phyloP scores from a whole-genome alignment of 2,797 vertebrate species.

The Schizothorax lantsangensis region DNA sequence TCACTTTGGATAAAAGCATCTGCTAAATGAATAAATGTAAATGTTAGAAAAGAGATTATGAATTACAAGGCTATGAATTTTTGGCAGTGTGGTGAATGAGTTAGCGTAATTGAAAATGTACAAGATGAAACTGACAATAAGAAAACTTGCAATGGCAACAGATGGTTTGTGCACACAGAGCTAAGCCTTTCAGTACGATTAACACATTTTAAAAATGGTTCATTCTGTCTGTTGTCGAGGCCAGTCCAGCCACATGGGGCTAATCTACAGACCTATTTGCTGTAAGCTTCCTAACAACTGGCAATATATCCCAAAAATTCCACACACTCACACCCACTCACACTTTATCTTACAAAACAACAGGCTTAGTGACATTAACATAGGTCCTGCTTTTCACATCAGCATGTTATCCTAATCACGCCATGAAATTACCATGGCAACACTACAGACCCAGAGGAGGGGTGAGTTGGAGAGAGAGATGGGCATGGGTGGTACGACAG shows the following conservation, averaged over 20 bases:
- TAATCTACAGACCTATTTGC: constrained; percentile 52
- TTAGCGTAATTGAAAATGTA: constrained; percentile 6
- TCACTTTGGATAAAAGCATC: constrained; percentile 8
- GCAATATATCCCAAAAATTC: constrained; percentile 46
- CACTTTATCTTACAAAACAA: constrained; percentile 56
- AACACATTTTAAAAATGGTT: background rate
- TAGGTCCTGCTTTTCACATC: constrained; percentile 55
- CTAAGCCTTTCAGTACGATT: constrained; percentile 10
- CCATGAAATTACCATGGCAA: constrained; percentile 59
- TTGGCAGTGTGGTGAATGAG: background rate
- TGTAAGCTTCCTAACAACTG: constrained; percentile 45
- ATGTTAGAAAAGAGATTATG: constrained; percentile 12
- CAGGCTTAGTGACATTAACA: constrained; percentile 53
- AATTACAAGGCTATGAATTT: background rate
- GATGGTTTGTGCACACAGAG: constrained; percentile 33
- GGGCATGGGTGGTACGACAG: constrained; percentile 41
- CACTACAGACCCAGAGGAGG: constrained; percentile 42
- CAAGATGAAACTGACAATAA: background rate
- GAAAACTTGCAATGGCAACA: constrained; percentile 21
- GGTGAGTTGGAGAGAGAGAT: constrained; percentile 43
- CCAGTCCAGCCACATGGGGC: constrained; percentile 29
- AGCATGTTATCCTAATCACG: constrained; percentile 54
- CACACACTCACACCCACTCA: constrained; percentile 33
- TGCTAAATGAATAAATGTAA: background rate
- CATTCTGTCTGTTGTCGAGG: constrained; percentile 29